A percentile compares a stretch with the other conserved stretches of the same genome.
Evolutionary conservation across 2,797 vertebrate genomes (phyloP).

Genomic region (Dicrostonyx torquatus): DNA sequence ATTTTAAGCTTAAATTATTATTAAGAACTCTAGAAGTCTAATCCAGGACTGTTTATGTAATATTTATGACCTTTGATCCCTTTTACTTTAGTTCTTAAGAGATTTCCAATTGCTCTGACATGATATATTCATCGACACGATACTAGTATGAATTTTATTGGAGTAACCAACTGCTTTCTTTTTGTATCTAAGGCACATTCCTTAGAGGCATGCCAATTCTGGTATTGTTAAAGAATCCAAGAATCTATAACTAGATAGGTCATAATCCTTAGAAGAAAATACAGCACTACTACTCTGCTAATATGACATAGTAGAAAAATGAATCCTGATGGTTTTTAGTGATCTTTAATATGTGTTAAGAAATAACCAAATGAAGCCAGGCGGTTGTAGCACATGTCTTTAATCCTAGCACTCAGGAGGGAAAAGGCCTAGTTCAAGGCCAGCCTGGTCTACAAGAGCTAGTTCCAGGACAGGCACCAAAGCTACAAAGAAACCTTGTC

Average conservation of each 20-base stretch:
- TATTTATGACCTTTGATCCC: neutral
- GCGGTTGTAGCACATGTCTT: fast-evolving
- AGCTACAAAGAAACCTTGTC: too few relatives aligned
- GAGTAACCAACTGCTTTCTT: neutral
- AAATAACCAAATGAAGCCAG: neutral
- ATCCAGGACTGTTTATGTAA: neutral
- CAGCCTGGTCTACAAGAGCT: too few relatives aligned
- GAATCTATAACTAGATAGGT: neutral
- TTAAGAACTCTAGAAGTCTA: neutral
- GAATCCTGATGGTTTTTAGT: too few relatives aligned
- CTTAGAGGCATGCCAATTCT: neutral
- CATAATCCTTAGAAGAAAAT: neutral
- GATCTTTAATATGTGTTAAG: neutral
- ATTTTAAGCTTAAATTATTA: neutral
- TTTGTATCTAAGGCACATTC: neutral
- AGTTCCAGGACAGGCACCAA: too few relatives aligned
- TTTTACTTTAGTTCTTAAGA: too few relatives aligned
- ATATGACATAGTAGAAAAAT: neutral
- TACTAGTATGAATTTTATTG: neutral
- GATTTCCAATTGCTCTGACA: too few relatives aligned
- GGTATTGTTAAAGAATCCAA: neutral
- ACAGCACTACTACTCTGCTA: neutral
- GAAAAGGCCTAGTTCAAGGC: too few relatives aligned
- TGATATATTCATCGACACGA: neutral
- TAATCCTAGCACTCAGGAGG: too few relatives aligned